phyloP scores from a whole-genome alignment of 2,113 vertebrate genomes.

The Lontra canadensis region DNA sequence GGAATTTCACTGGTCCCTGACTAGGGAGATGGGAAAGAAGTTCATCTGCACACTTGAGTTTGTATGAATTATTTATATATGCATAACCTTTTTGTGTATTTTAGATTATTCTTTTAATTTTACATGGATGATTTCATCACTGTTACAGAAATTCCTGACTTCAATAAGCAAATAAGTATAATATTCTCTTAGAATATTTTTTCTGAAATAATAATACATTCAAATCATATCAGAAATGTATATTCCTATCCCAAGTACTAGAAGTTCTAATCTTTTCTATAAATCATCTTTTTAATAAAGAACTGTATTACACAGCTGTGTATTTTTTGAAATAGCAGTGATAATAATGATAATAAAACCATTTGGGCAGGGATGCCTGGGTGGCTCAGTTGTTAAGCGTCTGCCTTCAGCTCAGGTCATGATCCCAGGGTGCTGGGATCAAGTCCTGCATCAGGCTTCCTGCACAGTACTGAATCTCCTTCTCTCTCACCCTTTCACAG shows the following conservation, averaged over 20 bases:
- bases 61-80: not conserved
- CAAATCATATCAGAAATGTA: slow-evolving; percentile 27
- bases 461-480: too few relatives aligned
- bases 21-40: not conserved
- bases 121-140: slow-evolving; percentile 3
- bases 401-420: too few relatives aligned
- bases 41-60: not conserved
- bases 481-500: too few relatives aligned
- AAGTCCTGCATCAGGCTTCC: too few relatives aligned
- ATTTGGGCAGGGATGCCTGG: not conserved
- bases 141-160: slow-evolving; percentile 29
- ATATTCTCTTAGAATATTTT: slow-evolving; percentile 15
- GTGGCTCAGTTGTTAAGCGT: too few relatives aligned
- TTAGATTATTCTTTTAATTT: slow-evolving; percentile 37
- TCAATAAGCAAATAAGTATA: not conserved
- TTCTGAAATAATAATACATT: not conserved
- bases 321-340: not conserved
- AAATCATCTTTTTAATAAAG: slow-evolving; percentile 46
- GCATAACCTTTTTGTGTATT: not conserved
- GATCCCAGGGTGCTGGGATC: too few relatives aligned
- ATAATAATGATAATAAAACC: not conserved
- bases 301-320: not conserved
- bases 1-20: not conserved
- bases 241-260: not conserved
- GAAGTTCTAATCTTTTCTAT: slow-evolving; percentile 33